Base-by-base conservation (phyloP, 2,888 invertebrate genomes). In the Terebella lapidaria region DNA sequence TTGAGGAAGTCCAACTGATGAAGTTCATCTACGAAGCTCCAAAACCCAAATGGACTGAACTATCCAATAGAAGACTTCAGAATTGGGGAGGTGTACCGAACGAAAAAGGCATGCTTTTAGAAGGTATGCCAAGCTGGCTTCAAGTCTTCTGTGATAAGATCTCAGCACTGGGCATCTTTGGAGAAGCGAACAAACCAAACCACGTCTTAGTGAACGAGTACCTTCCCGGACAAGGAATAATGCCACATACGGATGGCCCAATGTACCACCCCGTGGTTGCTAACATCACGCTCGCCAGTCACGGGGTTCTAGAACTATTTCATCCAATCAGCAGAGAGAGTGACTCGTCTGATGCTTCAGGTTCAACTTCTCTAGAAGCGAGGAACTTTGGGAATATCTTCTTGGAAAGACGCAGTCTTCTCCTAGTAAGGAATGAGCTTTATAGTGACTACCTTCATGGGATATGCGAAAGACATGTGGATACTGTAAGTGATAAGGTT, bases 141-240 rank as follows among this genome's bases (percentile, higher is more conserved):
- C 42, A 35, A 35, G n/a, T 35, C n/a, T 35, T 15, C 42, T 35
- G 42, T 35, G 42, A 10, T 35, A 35, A 15, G 42, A n/a, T 35
- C 10, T 10, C 10, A n/a, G n/a, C 10, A 35, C 42, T 35, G 10
- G 42, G 42, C 42, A 35, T 35, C n/a, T 35, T 35, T 35, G n/a
- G n/a, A n/a, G n/a, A 35, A 35, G n/a, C 10, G 10, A 15, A n/a
- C 42, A 35, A 35, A 35, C 90, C 95, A 0, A 97, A 97, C 81
- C 97, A 97, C 83, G 89, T 95, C 1, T 83, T 97, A 35, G 87
- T 97, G 0, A 97, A 97, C 83, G 96, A 97, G 81, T 97, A 97
- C 82, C 79, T 86, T 63, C 85, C 94, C 0, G 92, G 92, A 0
- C 94, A 97, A 82, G 97, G 97, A 18, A 96, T 97, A 63, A 90